Base-by-base conservation (phyloP, 2,797 vertebrate genomes). In the Anabas testudineus region DNA sequence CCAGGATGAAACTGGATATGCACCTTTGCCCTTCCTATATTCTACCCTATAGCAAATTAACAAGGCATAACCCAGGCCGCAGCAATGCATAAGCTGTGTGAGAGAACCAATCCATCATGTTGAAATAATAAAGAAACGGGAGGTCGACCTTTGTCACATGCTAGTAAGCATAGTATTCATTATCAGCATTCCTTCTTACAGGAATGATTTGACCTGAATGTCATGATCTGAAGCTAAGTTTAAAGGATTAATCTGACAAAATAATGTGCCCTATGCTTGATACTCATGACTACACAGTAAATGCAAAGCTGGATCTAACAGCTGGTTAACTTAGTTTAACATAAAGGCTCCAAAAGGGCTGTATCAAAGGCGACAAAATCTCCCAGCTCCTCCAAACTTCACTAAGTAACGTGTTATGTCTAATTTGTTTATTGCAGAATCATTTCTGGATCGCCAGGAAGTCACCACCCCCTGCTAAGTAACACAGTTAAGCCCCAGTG, bases 1-100 rank as follows among this genome's bases (percentile, higher is more conserved):
- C 72, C 80, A 80, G 79, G 60, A 72, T 88, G 94, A 91, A 95
- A 94, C 74, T 13, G 52, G 81, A 94, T 87, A 74, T 42, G 58
- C 58, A 82, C 78, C 83, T 87, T 78, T 83, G 87, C 74, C 88
- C 83, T 74, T 70, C 77, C 66, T 68, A 84, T 89, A 89, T 88
- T 87, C 77, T 80, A 78, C 81, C 78, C 84, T 87, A 91, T 87
- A 83, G 79, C 79, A 84, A 86, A 88, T 92, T 88, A 90, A 90
- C 87, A 88, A 81, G 67, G 62, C 81, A 68, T 80, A 87, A 89
- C 90, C 76, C 78, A 80, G 79, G 64, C 72, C 45, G 54, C 30
- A 48, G 21, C 47, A 56, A 82, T 52, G 56, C 32, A 22, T 39
- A 59, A 55, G 64, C 63, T 76, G 69, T 71, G 59, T 71, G 51